Base-by-base conservation (phyloP, 2,113 vertebrate species). In the Crotalus helleri region DNA sequence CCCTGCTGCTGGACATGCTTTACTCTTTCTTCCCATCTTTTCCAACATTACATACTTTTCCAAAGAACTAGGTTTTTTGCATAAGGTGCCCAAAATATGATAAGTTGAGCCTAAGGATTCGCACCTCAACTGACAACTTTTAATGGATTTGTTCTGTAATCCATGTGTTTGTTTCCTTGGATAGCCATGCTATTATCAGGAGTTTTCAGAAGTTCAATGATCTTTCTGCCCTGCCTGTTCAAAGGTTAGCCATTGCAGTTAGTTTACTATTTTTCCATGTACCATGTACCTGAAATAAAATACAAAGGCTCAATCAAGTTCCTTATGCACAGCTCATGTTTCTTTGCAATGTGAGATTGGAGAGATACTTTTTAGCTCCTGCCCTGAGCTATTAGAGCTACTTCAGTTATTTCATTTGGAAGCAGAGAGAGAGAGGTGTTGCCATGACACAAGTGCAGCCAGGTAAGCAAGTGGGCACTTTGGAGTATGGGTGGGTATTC, bases 281-380 rank as follows among this genome's bases (percentile, higher is more conserved):
- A 44, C 26, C 23, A 91, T 86, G 64, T 74, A 15, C n/a, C 61
- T 91, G 33, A 61, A 92, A 90, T 86, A 11, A 92, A 91, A 94
- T 90, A 61, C 59, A 0, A 33, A 3, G 59, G 3, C 85, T 1
- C 59, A 1, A 1, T 8, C 92, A 93, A 91, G 86, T 87, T 33
- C 81, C 46, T 85, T 96, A 95, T 94, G 54, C 95, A 91, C 19
- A 55, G 2, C 33, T 92, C 58, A 39, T n/a, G 2, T 1, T 92
- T 94, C 12, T 95, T 94, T 93, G 88, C 59, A 92, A 69, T 39
- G 13, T 26, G 92, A 92, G 44, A 39, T 95, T 49, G 49, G 92
- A 91, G 54, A 89, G 51, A 1, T 91, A 91, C 58, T 88, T 0
- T 44, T 88, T 95, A 91, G 94, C n/a, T 4, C 58, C 64, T 90